These are phyloP conservation scores for Synanthedon tipuliformis DNA, from an alignment of 2,888 invertebrate genomes.

Conservation along the genomic window DNA sequence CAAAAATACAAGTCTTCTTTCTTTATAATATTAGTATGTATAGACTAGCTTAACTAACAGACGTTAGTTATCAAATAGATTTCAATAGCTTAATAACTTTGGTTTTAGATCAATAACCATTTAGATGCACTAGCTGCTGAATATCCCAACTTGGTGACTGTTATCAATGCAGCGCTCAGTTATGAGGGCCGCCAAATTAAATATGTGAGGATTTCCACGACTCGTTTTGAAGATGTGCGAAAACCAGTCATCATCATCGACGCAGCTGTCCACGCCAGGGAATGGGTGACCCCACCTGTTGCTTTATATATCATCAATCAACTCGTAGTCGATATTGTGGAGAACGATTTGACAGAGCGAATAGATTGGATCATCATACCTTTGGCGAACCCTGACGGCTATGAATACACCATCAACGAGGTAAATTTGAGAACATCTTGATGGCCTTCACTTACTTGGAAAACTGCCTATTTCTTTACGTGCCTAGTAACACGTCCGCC, in stretches of 20 bases:
- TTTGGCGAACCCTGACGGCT: constrained; percentile 80
- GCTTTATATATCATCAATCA: constrained; percentile 76
- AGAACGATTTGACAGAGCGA: constrained; percentile 56
- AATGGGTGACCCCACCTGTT: constrained; percentile 79
- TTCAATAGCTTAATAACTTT: too few species aligned
- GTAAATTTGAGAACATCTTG: constrained; percentile 25
- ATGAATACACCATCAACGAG: constrained; percentile 70
- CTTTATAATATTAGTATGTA: too few species aligned
- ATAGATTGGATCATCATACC: constrained; percentile 79
- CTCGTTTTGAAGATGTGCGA: constrained; percentile 40
- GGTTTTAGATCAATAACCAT: constrained; percentile 61
- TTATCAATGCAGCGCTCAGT: constrained; percentile 68
- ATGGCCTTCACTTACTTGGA: constrained; percentile 4
- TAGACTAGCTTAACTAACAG: too few species aligned
- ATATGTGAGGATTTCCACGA: constrained; percentile 70
- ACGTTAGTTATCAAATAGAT: too few species aligned
- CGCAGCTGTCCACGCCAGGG: constrained; percentile 75
- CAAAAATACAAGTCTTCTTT: too few species aligned
- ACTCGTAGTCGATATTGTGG: constrained; percentile 68
- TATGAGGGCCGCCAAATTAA: constrained; percentile 72
- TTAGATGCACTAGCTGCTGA: constrained; percentile 43
- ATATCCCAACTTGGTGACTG: constrained; percentile 60
- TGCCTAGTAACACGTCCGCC: constrained; percentile 1
- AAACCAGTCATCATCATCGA: constrained; percentile 73
- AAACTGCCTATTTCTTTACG: constrained; percentile 5